Base-by-base conservation (phyloP, 1,140 invertebrate genomes). In the Augochlora pura region DNA sequence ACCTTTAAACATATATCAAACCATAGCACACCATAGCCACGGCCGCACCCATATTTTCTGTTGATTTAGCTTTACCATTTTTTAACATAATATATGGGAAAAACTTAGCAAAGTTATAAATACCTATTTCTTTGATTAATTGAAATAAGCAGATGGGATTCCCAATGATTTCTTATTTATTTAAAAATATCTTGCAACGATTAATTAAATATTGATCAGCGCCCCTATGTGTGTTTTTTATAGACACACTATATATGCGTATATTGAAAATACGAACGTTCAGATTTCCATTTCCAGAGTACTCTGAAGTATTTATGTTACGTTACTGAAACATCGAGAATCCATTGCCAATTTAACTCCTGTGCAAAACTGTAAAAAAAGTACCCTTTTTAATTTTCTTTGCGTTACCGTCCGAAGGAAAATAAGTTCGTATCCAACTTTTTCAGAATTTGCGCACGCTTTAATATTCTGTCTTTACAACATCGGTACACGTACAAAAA, bases 31-130 rank as follows among this genome's bases (percentile, higher is more conserved):
- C n/a, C 74, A 65, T 49, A 76, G 78, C n/a, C 74, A 65, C 57
- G 72, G 78, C 83, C 84, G 76, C 83, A 54, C 84, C 83, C 83
- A 85, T 38, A 32, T 57, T 52, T 69, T 82, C n/a, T 64, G 25
- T 23, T 12, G 49, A 84, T 77, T 14, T 10, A 70, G 68, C 69
- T 59, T 27, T n/a, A 12, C 54, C 49, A 18, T 46, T 54, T 71
- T 49, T 62, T 63, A 21, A 6, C 27, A n/a, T 59, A n/a, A 10
- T 42, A 27, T 60, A 4, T 39, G 1, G 9, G 39, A 18, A 25
- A 66, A 14, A 42, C 9, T 59, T 21, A 6, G 2, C 18, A 0
- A 32, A 63, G n/a, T n/a, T 10, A 65, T 12, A 14, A 23, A 16
- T 25, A 18, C 2, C 16, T 32, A 7, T 14, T 54, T 46, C 6